Base-by-base conservation (phyloP, 2,888 invertebrate species). In the Stenolophus ochropezus region DNA sequence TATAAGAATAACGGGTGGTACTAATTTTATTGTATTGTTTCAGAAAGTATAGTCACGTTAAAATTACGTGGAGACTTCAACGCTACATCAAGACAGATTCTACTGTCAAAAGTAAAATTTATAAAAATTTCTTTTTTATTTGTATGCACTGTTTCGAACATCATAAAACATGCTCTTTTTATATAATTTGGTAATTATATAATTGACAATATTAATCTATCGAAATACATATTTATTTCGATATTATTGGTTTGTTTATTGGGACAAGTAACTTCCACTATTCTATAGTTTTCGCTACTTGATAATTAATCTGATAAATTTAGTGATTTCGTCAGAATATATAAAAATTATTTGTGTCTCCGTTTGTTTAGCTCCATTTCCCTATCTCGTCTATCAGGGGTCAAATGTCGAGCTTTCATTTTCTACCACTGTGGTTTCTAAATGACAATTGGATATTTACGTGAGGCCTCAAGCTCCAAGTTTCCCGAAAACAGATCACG, bases 401-500 rank as follows among this genome's bases (percentile, higher is more conserved):
- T 61, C 14, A 61, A 14, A 61, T 11, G 61, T 61, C 61, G 14
- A 23, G 61, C 61, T 61, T 61, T 61, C 61, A 25, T 61, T 61
- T 21, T 23, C 25, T 23, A 23, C 14, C 23, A n/a, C n/a, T 25
- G 11, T n/a, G n/a, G 1, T 25, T 61, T 20, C 56, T 56, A 56
- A 61, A 61, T 23, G 23, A 61, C 61, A 21, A 23, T 61, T 61
- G 23, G 8, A 23, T n/a, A 58, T 58, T 58, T 11, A 25, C 25
- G 5, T 14, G n/a, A 25, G 2, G 61, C 61, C 61, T 25, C 3
- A 23, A 25, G 61, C 61, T 11, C 25, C 8, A 61, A 61, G 14
- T 61, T 61, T 61, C 25, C 61, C 61, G n/a, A 61, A 61, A 61
- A 61, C 61, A 4, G 14, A 61, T 61, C 61, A 61, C 61, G 61